Percentiles rank a stretch among this genome's conserved stretches.
Evolutionary conservation across 2,888 invertebrate species (phyloP).

Genomic region (Drosophila gaucha): DNA sequence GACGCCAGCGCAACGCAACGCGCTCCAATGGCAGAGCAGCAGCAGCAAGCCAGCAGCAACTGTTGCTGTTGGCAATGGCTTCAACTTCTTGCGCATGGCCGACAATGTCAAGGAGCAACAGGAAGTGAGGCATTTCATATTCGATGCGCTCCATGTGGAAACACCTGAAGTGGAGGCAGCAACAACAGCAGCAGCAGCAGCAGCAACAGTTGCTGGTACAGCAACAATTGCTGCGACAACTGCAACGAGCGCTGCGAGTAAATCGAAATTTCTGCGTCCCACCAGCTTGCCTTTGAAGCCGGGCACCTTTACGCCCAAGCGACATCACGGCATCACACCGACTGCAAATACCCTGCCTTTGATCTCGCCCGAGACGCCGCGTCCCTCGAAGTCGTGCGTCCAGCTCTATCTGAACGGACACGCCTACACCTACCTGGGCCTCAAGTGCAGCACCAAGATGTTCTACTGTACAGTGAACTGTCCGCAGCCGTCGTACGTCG

Average conservation of each 20-base stretch:
- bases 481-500: slow-evolving; percentile 97
- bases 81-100: slow-evolving; percentile 84
- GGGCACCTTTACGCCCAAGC: slow-evolving; percentile 92
- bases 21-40: slow-evolving; percentile 10
- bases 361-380: slow-evolving; percentile 95
- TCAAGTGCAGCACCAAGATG: slow-evolving; percentile 95
- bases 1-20: slow-evolving; percentile 57
- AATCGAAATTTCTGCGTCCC: slow-evolving; percentile 90
- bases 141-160: slow-evolving; percentile 83
- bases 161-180: slow-evolving; percentile 51
- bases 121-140: slow-evolving; percentile 83
- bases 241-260: slow-evolving; percentile 21
- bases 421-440: slow-evolving; percentile 95
- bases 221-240: neutral
- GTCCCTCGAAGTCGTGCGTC: slow-evolving; percentile 94
- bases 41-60: slow-evolving; percentile 29
- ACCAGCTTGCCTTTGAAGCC: slow-evolving; percentile 93
- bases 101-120: slow-evolving; percentile 79
- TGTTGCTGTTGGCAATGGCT: neutral
- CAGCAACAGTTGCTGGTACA: neutral
- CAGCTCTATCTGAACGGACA: slow-evolving; percentile 95
- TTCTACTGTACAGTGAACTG: slow-evolving; percentile 97
- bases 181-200: neutral
- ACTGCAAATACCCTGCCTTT: slow-evolving; percentile 93
- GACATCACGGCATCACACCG: slow-evolving; percentile 92